Evolutionary conservation across 2,113 vertebrate species (phyloP), one percentile per base, ranked within the genome.

Genomic region (Notarius lentiginosus): DNA sequence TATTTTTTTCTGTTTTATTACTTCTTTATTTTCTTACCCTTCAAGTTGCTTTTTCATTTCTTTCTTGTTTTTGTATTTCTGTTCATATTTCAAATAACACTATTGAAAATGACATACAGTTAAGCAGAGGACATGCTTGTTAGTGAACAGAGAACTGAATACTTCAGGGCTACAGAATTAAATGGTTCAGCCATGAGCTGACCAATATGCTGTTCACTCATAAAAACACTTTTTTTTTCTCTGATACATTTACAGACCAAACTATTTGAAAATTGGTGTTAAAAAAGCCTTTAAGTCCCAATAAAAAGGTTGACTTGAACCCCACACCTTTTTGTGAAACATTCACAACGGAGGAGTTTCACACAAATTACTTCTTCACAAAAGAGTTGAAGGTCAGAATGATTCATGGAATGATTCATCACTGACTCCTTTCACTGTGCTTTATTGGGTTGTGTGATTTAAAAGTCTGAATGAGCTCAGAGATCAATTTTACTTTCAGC

Each of bases 341-440:
- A 79, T 34, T 55, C 24, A 56, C 14, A 79, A 15, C 2, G 11
- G 47, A 51, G 22, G 22, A 76, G 47, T 55, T 79, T 58, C 55
- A 79, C 75, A 79, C 24, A 79, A 79, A 55, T 55, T 55, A 27
- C 51, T 7, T 27, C 75, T 79, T 27, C 75, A 17, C 2, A 14
- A 7, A 79, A 55, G 75, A 79, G 75, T 55, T 55, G 55, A 79
- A 79, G 53, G 55, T 79, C 77, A 79, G 51, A 79, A 79, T 58
- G 15, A 79, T 58, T 79, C 55, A 34, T 8, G 2, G 7, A 30
- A 79, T 79, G 77, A 79, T 30, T 79, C 77, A 58, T 79, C 55
- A 20, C 77, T 34, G 15, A 34, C 27, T 58, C 20, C 8, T 18
- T 79, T 58, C 55, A 9, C 51, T 55, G 7, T 18, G 53, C 7